These are phyloP conservation scores for Brenthis ino DNA, from an alignment of 2,888 invertebrate genomes.

Conservation along the genomic window DNA sequence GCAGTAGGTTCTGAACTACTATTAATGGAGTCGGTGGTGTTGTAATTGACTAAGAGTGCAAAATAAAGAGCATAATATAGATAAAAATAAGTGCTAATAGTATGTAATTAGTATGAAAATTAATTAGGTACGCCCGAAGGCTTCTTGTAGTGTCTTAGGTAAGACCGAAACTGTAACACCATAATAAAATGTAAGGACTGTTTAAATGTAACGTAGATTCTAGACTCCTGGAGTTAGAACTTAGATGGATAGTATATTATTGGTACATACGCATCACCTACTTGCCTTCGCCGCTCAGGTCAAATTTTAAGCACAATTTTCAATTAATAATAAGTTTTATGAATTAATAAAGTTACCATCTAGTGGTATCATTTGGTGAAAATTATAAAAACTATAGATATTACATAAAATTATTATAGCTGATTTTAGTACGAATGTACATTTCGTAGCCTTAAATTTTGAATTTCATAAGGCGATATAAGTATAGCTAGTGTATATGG, in stretches of 20 bases:
- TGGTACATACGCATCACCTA: slow-evolving; percentile 68
- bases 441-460: slow-evolving; percentile 36
- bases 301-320: slow-evolving; percentile 50
- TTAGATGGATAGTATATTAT: slow-evolving; percentile 46
- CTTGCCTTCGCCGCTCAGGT: slow-evolving; percentile 71
- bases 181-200: slow-evolving; percentile 48
- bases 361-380: slow-evolving; percentile 53
- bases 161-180: slow-evolving; percentile 72
- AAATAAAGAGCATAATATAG: slow-evolving; percentile 71
- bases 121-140: slow-evolving; percentile 57
- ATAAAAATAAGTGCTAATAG: slow-evolving; percentile 71
- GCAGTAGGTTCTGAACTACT: slow-evolving; percentile 63
- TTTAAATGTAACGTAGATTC: slow-evolving; percentile 44
- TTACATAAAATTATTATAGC: slow-evolving; percentile 19
- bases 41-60: slow-evolving; percentile 52
- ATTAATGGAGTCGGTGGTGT: slow-evolving; percentile 65
- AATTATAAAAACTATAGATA: slow-evolving; percentile 37
- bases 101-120: slow-evolving; percentile 60
- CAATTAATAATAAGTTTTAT: slow-evolving; percentile 39
- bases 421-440: slow-evolving; percentile 35
- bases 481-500: slow-evolving; percentile 48
- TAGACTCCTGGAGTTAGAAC: slow-evolving; percentile 53
- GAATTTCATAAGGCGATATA: slow-evolving; percentile 37
- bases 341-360: slow-evolving; percentile 69
- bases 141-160: slow-evolving; percentile 49